A percentile compares a stretch with the other conserved stretches of the same genome.
Evolutionary conservation across 2,888 invertebrate species (phyloP).

Genomic region (Leucania comma): DNA sequence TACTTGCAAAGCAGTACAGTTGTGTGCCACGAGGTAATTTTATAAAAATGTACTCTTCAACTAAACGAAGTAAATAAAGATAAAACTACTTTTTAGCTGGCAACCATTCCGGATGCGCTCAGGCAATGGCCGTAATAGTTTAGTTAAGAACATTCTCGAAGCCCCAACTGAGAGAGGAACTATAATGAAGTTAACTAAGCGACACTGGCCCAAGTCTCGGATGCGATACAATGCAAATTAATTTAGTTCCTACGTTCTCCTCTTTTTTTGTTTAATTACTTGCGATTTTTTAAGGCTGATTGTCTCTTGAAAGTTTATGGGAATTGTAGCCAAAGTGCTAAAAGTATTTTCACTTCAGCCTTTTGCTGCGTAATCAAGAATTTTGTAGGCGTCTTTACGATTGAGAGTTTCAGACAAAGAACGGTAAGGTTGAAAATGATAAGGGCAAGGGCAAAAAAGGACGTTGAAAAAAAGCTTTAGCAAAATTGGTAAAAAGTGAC

Average conservation of each 20-base stretch:
- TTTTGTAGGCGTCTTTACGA: constrained; percentile 40
- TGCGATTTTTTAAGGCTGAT: constrained; percentile 60
- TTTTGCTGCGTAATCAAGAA: constrained; percentile 44
- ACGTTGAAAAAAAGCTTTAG: constrained; percentile 7
- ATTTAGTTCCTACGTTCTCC: constrained; percentile 65
- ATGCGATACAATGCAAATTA: constrained; percentile 69
- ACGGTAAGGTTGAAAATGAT: constrained; percentile 17
- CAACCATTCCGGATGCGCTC: constrained; percentile 64
- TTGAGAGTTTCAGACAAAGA: constrained; percentile 12
- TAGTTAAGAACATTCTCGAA: constrained; percentile 76
- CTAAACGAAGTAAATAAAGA: constrained; percentile 42
- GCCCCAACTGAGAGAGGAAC: constrained; percentile 74
- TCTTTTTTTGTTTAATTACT: constrained; percentile 61
- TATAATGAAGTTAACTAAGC: constrained; percentile 84
- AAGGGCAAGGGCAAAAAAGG: constrained; percentile 8
- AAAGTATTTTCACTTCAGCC: constrained; percentile 47
- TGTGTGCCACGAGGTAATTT: neutral
- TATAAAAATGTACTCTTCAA: constrained; percentile 26
- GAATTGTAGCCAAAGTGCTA: constrained; percentile 40
- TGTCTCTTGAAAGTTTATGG: constrained; percentile 53
- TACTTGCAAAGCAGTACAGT: neutral
- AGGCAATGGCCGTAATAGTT: constrained; percentile 73
- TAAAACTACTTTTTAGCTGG: constrained; percentile 59
- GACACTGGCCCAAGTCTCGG: constrained; percentile 70
- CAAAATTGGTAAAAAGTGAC: constrained; percentile 10